Evolutionary conservation across 2,888 invertebrate genomes (phyloP).

Genomic region (Galerucella pusilla): DNA sequence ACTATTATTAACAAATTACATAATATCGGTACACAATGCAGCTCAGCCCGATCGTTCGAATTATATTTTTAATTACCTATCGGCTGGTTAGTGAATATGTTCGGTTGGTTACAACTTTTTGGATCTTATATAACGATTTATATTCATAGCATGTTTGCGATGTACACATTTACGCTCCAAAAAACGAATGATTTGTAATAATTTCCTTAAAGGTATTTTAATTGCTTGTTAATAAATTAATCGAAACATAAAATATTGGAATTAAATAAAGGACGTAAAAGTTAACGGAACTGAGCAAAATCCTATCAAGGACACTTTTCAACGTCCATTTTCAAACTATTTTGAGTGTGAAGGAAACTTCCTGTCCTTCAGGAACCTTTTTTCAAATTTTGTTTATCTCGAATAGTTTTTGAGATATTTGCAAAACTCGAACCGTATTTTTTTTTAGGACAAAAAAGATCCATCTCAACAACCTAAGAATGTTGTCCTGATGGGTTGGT

Average conservation of each 20-base stretch:
- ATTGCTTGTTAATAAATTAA: not conserved
- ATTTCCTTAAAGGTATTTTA: not conserved
- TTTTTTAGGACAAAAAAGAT: slow-evolving; percentile 52
- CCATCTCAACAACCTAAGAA: slow-evolving; percentile 55
- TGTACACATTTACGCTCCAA: slow-evolving; percentile 15
- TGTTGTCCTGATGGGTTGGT: slow-evolving; percentile 54
- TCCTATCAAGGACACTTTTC: too few relatives aligned
- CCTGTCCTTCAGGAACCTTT: too few relatives aligned
- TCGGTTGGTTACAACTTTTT: slow-evolving; percentile 3
- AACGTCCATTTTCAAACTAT: too few relatives aligned
- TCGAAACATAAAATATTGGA: not conserved
- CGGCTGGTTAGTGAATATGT: slow-evolving; percentile 10
- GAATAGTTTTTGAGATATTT: not conserved
- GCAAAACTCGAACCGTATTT: not conserved
- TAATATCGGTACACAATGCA: slow-evolving; percentile 26
- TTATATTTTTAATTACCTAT: slow-evolving; percentile 17
- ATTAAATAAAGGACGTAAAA: not conserved
- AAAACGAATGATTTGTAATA: slow-evolving; percentile 2
- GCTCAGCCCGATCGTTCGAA: slow-evolving; percentile 26
- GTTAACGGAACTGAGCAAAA: too few relatives aligned
- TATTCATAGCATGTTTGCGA: slow-evolving; percentile 5
- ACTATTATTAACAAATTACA: slow-evolving; percentile 30
- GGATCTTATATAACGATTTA: slow-evolving; percentile 13
- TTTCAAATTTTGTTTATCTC: too few relatives aligned
- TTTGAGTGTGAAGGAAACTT: too few relatives aligned